Conservation (phyloP, 2,797 vertebrate genomes). For the Eupleurogrammus muticus region DNA sequence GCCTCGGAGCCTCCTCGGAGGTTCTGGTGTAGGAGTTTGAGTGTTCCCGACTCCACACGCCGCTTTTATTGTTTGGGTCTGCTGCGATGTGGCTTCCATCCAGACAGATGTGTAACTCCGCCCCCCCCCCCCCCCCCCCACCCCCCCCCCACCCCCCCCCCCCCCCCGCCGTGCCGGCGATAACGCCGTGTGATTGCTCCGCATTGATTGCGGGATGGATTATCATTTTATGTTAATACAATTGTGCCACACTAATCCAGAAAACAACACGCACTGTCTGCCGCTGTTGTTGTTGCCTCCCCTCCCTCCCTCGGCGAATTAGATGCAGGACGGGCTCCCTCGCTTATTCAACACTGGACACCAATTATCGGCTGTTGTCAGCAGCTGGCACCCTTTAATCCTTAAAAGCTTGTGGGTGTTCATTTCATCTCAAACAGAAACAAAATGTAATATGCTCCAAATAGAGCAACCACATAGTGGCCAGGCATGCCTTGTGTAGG, state of each 20-base stretch:
- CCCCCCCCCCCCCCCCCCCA: too few relatives aligned
- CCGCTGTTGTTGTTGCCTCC: conserved; percentile 11
- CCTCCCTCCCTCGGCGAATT: conserved; percentile 4
- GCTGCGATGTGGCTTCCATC: conserved; percentile 18
- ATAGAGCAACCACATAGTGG: conserved; percentile 16
- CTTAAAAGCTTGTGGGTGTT: conserved; percentile 48
- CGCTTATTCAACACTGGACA: conserved; percentile 24
- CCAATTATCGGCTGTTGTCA: conserved; percentile 49
- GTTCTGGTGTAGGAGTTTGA: too few relatives aligned
- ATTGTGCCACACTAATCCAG: conserved; percentile 13
- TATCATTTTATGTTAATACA: conserved; percentile 26
- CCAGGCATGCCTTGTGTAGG: conserved; percentile 14
- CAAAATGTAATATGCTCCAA: conserved; percentile 28
- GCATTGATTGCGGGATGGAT: conserved; percentile 22
- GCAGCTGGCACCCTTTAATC: conserved; percentile 57
- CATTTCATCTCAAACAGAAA: conserved; percentile 45
- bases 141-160: too few relatives aligned
- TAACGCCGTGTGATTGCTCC: conserved; percentile 28
- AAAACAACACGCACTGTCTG: conserved; percentile 20
- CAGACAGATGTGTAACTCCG: conserved; percentile 40
- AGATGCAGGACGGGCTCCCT: conserved; percentile 18
- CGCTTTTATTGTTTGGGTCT: conserved; percentile 43
- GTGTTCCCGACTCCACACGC: conserved; percentile 36
- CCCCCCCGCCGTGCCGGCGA: conserved; percentile 23
- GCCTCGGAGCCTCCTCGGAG: too few relatives aligned